Base-by-base conservation (phyloP, 2,113 vertebrate species). In the Dermatemys mawii region DNA sequence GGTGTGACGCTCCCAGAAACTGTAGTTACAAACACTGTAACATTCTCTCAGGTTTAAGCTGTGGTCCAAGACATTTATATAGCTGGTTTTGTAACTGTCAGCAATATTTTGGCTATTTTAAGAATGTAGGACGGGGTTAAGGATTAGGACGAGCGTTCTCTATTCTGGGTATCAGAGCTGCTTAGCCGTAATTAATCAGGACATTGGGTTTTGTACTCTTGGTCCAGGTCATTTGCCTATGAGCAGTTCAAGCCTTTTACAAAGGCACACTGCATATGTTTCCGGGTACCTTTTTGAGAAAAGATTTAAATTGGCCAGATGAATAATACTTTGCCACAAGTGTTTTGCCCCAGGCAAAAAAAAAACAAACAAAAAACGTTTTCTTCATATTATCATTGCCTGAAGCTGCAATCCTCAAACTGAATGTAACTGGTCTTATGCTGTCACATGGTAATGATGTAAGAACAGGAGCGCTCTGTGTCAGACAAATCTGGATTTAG, bases 401-500 rank as follows among this genome's bases (percentile, higher is more conserved):
- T 3, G 88, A 97, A 98, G 98, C 98, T 97, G 97, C 97, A 97
- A 87, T 96, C 97, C 97, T 97, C 94, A 67, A 98, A 98, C 98
- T 96, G 94, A 98, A 98, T 98, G 98, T 97, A 97, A 98, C 98
- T 97, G 97, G 98, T 97, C 97, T 98, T 98, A 97, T 29, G 96
- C 97, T 96, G 97, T 98, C 98, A 98, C 98, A 98, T 98, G 98
- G 98, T 97, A 96, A 63, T 98, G 98, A 98, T 98, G 98, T 98
- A 97, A 98, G 98, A 98, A 97, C 97, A 95, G 97, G 97, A 96
- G 97, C 97, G 98, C 97, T 98, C 97, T 98, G 98, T 98, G 98
- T 98, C 98, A 98, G 98, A 97, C 98, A 98, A 98, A 98, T 98
- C 98, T 98, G 98, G 98, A 98, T 98, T 98, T 98, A 98, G 97